A percentile compares a stretch with the other conserved stretches of the same genome.
phyloP scores from a whole-genome alignment of 2,113 vertebrate species.

The Bettongia penicillata region DNA sequence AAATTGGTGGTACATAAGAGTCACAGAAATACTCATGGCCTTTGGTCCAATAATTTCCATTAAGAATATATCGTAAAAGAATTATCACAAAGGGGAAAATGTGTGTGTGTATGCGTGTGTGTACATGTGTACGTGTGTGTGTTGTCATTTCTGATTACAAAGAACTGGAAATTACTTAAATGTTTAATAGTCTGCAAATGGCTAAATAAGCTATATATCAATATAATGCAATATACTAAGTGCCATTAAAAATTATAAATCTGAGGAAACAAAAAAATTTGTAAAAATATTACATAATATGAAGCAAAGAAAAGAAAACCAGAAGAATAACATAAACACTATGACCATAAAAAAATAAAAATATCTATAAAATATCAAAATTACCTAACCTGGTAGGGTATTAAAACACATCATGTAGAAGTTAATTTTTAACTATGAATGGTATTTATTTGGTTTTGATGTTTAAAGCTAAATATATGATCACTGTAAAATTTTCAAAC shows the following conservation, averaged over 20 bases:
- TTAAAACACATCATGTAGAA: not conserved
- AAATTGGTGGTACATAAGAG: not conserved
- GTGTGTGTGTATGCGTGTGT: too few relatives aligned
- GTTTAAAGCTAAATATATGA: not conserved
- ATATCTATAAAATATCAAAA: not conserved
- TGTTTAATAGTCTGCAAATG: not conserved
- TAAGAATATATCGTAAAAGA: not conserved
- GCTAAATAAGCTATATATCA: not conserved
- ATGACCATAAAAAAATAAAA: not conserved
- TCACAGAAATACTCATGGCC: not conserved
- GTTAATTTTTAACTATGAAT: not conserved
- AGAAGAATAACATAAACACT: not conserved
- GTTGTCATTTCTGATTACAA: not conserved
- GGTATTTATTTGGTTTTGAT: not conserved
- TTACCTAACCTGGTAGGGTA: not conserved
- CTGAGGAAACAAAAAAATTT: not conserved
- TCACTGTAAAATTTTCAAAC: conserved; percentile 18
- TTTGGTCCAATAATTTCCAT: not conserved
- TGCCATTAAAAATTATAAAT: not conserved
- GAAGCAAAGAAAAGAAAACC: not conserved
- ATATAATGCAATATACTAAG: not conserved
- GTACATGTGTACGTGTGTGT: too few relatives aligned
- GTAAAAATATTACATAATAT: not conserved
- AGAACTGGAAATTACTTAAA: not conserved
- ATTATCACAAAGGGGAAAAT: not conserved